Conservation (phyloP, 2,113 vertebrate genomes). For the Protomyctophum bolini region DNA sequence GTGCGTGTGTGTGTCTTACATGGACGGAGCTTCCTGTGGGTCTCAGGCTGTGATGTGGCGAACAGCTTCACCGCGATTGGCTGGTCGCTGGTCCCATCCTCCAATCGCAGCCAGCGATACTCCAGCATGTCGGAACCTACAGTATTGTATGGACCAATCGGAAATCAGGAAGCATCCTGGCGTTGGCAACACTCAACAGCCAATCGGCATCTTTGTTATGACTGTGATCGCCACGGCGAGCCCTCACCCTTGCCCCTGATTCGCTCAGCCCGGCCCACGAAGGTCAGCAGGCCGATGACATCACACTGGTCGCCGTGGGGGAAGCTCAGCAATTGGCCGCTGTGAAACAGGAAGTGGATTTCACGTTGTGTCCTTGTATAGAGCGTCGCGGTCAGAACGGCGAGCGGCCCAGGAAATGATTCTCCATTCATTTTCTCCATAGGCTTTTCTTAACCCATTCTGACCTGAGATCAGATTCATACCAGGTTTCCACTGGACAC, state of each 20-base stretch:
- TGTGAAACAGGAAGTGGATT: constrained; percentile 17
- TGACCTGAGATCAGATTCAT: too few species aligned
- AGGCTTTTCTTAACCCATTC: too few species aligned
- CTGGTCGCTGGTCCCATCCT: constrained; percentile 66
- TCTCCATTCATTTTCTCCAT: too few species aligned
- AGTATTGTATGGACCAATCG: constrained; percentile 49
- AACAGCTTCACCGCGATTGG: constrained; percentile 79
- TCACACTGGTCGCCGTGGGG: constrained; percentile 64
- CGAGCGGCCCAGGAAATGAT: too few species aligned
- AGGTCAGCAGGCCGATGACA: constrained; percentile 75
- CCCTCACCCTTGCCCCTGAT: constrained; percentile 69
- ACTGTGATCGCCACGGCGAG: not conserved
- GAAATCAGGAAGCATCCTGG: not conserved
- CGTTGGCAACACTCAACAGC: not conserved
- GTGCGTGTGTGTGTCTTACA: constrained; percentile 51
- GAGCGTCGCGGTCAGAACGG: too few species aligned
- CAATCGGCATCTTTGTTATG: not conserved
- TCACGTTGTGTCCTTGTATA: not conserved
- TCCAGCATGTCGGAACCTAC: constrained; percentile 65
- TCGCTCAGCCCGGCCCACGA: constrained; percentile 74
- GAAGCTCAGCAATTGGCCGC: constrained; percentile 52
- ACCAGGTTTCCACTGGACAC: too few species aligned
- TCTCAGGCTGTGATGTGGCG: constrained; percentile 79
- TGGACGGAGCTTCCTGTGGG: constrained; percentile 68
- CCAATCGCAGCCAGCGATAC: constrained; percentile 77